phyloP scores from a whole-genome alignment of 2,888 invertebrate genomes.

The Xylocampa areola region DNA sequence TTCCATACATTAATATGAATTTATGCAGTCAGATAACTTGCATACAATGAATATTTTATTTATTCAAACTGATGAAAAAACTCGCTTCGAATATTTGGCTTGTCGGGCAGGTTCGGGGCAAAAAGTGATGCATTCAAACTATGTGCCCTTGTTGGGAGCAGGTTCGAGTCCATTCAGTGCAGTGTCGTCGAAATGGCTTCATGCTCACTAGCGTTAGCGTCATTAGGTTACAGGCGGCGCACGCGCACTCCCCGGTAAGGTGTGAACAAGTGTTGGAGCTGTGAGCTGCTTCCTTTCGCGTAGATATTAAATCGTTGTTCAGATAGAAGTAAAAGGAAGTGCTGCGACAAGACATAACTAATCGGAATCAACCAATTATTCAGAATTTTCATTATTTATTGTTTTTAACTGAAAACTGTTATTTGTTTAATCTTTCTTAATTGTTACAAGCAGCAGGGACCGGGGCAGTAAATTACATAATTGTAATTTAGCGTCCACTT shows the following conservation, averaged over 20 bases:
- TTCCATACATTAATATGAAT: slow-evolving; percentile 57
- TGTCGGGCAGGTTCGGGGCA: slow-evolving; percentile 47
- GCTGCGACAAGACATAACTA: not conserved
- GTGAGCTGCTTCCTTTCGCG: slow-evolving; percentile 19
- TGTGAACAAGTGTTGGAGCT: slow-evolving; percentile 25
- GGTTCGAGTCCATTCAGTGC: slow-evolving; percentile 42
- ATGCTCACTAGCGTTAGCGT: slow-evolving; percentile 39
- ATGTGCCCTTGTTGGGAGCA: slow-evolving; percentile 63
- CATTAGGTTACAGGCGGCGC: slow-evolving; percentile 45
- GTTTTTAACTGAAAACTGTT: not conserved
- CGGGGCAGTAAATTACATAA: not conserved
- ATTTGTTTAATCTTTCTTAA: too few species aligned
- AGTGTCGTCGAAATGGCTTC: slow-evolving; percentile 51
- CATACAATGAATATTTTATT: slow-evolving; percentile 82
- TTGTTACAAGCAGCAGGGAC: too few species aligned
- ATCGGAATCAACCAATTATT: slow-evolving; percentile 9
- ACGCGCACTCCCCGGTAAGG: slow-evolving; percentile 24
- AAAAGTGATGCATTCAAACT: slow-evolving; percentile 75
- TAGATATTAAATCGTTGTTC: not conserved
- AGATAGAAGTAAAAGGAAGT: slow-evolving; percentile 1
- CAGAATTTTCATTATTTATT: not conserved
- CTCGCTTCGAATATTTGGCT: slow-evolving; percentile 60
- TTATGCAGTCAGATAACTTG: slow-evolving; percentile 58
- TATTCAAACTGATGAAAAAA: slow-evolving; percentile 78
- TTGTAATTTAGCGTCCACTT: slow-evolving; percentile 9